A percentile compares a stretch with the other conserved stretches of the same genome.
Evolutionary conservation across 1,140 invertebrate genomes (phyloP).

Genomic region (Drosophila orena): DNA sequence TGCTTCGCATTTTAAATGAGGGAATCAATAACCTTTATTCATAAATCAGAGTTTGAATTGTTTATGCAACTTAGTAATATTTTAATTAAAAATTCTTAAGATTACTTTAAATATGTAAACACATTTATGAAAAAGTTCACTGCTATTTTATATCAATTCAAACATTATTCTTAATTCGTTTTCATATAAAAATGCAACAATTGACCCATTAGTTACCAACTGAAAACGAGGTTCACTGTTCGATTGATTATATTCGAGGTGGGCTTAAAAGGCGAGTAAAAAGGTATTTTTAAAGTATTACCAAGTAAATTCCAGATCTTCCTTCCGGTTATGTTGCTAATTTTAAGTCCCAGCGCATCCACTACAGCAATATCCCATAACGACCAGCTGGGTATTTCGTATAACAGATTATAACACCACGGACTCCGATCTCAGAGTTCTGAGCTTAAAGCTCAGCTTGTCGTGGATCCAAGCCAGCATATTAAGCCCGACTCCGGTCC

Average conservation of each 20-base stretch:
- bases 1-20: constrained; percentile 32
- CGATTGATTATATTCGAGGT: constrained; percentile 13
- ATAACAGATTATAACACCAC: constrained; percentile 38
- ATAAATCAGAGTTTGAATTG: constrained; percentile 27
- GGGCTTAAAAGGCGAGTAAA: not conserved
- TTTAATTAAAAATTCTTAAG: not conserved
- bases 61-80: constrained; percentile 18
- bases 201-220: not conserved
- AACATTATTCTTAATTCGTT: too few species aligned
- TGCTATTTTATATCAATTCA: too few species aligned
- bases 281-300: constrained; percentile 35
- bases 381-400: constrained; percentile 9
- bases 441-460: constrained; percentile 30
- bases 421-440: not conserved
- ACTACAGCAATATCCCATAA: not conserved
- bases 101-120: not conserved
- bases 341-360: constrained; percentile 30
- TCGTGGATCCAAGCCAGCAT: constrained; percentile 33
- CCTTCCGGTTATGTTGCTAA: constrained; percentile 47
- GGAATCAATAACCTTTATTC: constrained; percentile 42
- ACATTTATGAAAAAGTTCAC: too few species aligned
- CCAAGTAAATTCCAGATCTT: constrained; percentile 10
- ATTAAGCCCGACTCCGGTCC: constrained; percentile 56
- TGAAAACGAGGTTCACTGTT: constrained; percentile 23
- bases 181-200: not conserved